Conservation (phyloP, 2,113 vertebrate species). For the Sylvia atricapilla region DNA sequence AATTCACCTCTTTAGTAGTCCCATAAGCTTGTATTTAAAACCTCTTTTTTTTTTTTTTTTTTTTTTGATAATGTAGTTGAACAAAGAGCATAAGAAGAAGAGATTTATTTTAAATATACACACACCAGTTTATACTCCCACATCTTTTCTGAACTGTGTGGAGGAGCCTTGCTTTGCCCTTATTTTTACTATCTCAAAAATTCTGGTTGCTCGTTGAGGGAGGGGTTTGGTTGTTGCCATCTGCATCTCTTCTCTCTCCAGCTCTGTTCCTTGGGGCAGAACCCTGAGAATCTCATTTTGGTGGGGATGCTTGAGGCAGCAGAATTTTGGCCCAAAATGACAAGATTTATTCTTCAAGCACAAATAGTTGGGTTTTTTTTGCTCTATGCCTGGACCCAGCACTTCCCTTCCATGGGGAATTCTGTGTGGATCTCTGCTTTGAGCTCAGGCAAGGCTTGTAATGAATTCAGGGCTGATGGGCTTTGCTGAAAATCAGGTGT, state of each 20-base stretch:
- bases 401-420: neutral
- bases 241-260: neutral
- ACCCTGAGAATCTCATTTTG: neutral
- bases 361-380: neutral
- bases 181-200: neutral
- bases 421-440: neutral
- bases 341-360: neutral
- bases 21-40: constrained; percentile 53
- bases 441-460: neutral
- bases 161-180: neutral
- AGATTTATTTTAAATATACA: constrained; percentile 10
- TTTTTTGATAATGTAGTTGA: constrained; percentile 52
- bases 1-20: constrained; percentile 58
- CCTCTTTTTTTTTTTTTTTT: constrained; percentile 58
- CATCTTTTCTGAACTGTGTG: neutral
- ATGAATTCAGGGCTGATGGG: neutral
- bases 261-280: neutral
- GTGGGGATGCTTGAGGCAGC: neutral
- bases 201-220: neutral
- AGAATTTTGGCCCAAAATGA: neutral
- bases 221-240: neutral
- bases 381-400: neutral
- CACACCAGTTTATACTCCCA: neutral
- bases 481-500: neutral
- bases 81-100: constrained; percentile 25